phyloP scores from a whole-genome alignment of 2,888 invertebrate genomes.

The Tipula unca region DNA sequence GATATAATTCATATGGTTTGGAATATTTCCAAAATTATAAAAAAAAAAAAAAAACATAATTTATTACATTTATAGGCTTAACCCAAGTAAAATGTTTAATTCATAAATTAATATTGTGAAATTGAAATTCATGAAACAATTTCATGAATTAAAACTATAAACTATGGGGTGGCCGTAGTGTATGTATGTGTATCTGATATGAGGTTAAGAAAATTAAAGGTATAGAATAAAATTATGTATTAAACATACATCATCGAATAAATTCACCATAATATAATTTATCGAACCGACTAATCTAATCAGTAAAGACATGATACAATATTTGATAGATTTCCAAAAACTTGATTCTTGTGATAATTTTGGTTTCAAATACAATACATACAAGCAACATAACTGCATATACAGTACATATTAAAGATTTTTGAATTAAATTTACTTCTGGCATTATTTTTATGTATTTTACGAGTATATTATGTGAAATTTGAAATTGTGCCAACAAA shows the following conservation, averaged over 20 bases:
- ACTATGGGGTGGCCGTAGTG: too few relatives aligned
- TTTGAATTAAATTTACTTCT: neutral
- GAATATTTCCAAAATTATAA: neutral
- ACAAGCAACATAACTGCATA: neutral
- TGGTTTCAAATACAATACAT: neutral
- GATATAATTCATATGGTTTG: neutral
- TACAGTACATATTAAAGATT: too few relatives aligned
- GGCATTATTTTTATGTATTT: too few relatives aligned
- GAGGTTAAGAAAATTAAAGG: neutral
- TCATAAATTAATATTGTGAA: neutral
- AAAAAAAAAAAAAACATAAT: too few relatives aligned
- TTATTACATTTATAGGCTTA: too few relatives aligned
- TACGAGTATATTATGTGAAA: neutral
- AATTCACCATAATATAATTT: too few relatives aligned
- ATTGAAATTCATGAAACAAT: neutral
- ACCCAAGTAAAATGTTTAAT: neutral
- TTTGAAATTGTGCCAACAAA: neutral
- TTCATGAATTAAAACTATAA: neutral
- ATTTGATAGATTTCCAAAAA: neutral
- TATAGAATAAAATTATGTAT: too few relatives aligned
- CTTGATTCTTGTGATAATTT: neutral
- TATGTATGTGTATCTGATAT: too few relatives aligned
- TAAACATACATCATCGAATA: too few relatives aligned
- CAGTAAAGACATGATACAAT: neutral
- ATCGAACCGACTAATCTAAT: neutral